Percentiles rank a stretch among this genome's conserved stretches.
Conservation (phyloP, 2,888 invertebrate species). For the Mesopsocus fuscifrons region DNA sequence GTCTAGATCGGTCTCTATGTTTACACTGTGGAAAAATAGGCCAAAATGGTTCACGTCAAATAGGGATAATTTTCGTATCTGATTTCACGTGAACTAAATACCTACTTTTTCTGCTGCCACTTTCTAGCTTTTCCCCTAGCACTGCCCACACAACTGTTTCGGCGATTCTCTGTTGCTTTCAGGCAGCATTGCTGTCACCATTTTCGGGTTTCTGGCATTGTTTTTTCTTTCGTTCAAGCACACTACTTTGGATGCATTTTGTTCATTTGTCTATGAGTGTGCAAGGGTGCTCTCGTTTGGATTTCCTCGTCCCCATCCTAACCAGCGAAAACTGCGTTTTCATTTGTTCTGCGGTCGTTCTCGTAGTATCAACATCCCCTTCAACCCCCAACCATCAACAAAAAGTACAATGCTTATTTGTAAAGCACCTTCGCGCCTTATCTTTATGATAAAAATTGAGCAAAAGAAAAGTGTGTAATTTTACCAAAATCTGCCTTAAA, state of each 20-base stretch:
- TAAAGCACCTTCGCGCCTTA: conserved; percentile 53
- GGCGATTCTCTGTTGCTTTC: background rate
- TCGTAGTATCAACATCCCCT: conserved; percentile 8
- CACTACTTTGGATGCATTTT: conserved; percentile 10
- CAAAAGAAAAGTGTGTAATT: conserved; percentile 31
- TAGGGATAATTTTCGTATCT: no score
- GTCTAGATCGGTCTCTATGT: conserved; percentile 1
- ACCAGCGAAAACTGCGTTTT: conserved; percentile 14
- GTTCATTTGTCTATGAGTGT: conserved; percentile 8
- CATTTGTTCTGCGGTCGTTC: background rate
- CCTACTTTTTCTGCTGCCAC: no score
- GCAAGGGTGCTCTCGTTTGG: conserved; percentile 9
- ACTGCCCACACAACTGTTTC: conserved; percentile 4
- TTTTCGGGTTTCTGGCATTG: conserved; percentile 1
- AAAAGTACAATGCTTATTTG: conserved; percentile 51
- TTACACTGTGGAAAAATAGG: conserved; percentile 12
- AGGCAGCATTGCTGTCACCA: no score
- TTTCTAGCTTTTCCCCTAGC: no score
- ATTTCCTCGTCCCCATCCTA: background rate
- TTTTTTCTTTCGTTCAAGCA: conserved; percentile 1
- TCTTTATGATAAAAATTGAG: conserved; percentile 32
- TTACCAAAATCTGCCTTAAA: conserved; percentile 46
- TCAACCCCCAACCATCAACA: conserved; percentile 17
- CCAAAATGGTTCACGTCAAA: no score
- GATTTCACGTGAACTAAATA: no score